Percentiles rank a stretch among this genome's conserved stretches.
Evolutionary conservation across 2,797 vertebrate genomes (phyloP).

Genomic region (Sarcophilus harrisii): DNA sequence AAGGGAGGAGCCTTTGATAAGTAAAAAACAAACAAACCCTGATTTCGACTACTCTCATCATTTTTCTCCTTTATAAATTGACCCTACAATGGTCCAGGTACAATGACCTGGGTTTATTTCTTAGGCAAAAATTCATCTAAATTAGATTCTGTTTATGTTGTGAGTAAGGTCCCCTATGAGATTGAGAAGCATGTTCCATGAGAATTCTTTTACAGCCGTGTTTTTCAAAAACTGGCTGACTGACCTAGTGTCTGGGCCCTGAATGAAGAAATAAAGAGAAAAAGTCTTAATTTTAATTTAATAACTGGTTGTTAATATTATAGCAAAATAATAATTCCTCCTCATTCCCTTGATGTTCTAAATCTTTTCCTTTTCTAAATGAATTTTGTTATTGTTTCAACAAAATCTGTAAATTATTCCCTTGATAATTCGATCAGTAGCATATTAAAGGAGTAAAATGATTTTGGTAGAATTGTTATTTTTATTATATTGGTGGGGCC

Average conservation of each 20-base stretch:
- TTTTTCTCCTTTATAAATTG: neutral
- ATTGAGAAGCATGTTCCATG: neutral
- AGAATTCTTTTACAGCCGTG: neutral
- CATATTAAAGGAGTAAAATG: neutral
- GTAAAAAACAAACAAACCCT: neutral
- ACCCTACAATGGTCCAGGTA: neutral
- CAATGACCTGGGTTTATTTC: neutral
- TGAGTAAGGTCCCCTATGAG: neutral
- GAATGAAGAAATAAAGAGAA: neutral
- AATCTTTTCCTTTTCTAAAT: neutral
- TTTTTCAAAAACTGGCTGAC: neutral
- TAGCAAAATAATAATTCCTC: neutral
- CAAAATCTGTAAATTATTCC: neutral
- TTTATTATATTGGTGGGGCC: neutral
- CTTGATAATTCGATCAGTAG: neutral
- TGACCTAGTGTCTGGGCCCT: neutral
- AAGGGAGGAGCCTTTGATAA: neutral
- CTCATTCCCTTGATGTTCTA: neutral
- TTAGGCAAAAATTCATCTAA: neutral
- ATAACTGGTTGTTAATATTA: neutral
- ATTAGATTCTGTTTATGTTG: neutral
- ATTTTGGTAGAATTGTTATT: neutral
- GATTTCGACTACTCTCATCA: neutral
- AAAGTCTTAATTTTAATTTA: neutral
- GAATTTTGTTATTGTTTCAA: neutral